Percentiles rank a stretch among this genome's conserved stretches.
Conservation (phyloP, 2,888 invertebrate species). For the Antheraea yamamai region DNA sequence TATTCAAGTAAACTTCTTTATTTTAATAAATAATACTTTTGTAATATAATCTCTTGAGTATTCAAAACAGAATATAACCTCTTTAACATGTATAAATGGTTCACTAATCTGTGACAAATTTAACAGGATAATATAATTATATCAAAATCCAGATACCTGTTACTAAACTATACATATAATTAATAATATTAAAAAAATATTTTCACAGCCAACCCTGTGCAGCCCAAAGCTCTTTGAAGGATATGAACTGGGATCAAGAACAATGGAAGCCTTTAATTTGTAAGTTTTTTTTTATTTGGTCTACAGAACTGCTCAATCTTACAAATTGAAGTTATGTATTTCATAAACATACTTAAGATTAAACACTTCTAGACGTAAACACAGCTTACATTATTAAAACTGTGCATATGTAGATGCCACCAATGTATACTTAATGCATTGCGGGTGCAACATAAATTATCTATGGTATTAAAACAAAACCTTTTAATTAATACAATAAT, state of each 20-base stretch:
- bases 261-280: constrained; percentile 98
- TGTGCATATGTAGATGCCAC: no score
- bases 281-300: constrained; percentile 53
- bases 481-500: no score
- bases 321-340: no score
- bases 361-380: no score
- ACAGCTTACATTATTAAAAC: no score
- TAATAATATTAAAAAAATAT: neutral
- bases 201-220: constrained; percentile 94
- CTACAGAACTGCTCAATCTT: no score
- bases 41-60: neutral
- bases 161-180: neutral
- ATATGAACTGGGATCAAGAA: constrained; percentile 99
- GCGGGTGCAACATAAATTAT: neutral
- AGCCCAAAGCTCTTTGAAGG: constrained; percentile 97
- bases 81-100: neutral
- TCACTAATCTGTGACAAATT: neutral
- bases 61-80: neutral
- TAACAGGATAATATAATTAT: neutral
- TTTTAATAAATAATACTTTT: no score
- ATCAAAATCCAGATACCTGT: neutral
- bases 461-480: no score
- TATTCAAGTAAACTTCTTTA: neutral
- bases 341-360: no score
- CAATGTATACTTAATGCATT: no score